Evolutionary conservation across 2,113 vertebrate genomes (phyloP), one percentile per base, ranked within the genome.

Genomic region (Bambusicola thoracicus): DNA sequence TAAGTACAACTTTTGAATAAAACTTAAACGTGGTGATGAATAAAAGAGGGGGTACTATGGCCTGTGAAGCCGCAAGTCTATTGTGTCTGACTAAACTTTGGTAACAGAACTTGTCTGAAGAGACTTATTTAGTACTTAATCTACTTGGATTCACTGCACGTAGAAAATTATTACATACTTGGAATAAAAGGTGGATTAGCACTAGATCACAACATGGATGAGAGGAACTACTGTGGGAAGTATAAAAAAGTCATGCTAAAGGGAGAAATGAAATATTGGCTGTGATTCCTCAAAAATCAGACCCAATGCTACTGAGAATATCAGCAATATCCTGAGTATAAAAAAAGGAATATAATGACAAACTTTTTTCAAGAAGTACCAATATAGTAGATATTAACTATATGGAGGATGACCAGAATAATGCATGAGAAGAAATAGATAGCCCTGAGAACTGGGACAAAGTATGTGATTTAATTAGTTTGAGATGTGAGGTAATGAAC

Each of bases 391-490:
- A 81, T 65, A 43, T 74, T 85, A 87, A 68, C 76, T 95, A 90
- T 96, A 92, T 68, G 73, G 90, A 81, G 83, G 69, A 38, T 68
- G 88, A 86, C 85, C 72, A 74, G 65, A 81, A 72, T 48, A 70
- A 75, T 92, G 67, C 90, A 65, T 68, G 94, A 89, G 91, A 94
- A 91, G 85, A 83, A 92, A 94, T 43, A 43, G 80, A 81, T 92
- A 95, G 62, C 41, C 10, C 48, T 94, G 91, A 93, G 90, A 96
- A 90, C 51, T 85, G 80, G 88, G 85, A 88, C 85, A 90, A 62
- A 0, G 8, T 70, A 84, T 88, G 95, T 86, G 90, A 94, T 96
- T 96, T 96, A 96, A 96, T 96, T 96, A 96, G 96, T 95, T 96
- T 93, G 82, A 95, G 95, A 90, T 81, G 43, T 7, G 1, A 93